phyloP scores from a whole-genome alignment of 1,140 invertebrate genomes.

The Bradysia coprophila region DNA sequence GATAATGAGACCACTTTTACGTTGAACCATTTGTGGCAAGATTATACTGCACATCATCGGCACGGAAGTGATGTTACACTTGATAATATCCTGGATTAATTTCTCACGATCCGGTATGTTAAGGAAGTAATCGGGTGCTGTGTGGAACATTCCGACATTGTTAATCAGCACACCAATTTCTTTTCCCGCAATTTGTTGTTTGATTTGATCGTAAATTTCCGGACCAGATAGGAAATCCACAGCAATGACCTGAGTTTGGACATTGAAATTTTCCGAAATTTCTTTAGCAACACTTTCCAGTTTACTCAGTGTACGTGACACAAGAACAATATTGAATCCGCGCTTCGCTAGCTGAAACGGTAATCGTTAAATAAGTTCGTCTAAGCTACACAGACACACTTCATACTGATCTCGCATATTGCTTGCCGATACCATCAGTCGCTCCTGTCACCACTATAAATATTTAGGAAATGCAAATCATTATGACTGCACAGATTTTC shows the following conservation, averaged over 20 bases:
- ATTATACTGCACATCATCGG: constrained; percentile 68
- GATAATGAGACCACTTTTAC: constrained; percentile 70
- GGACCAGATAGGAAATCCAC: constrained; percentile 63
- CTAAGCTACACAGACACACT: too few species aligned
- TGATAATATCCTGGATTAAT: constrained; percentile 38
- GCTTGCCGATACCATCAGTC: too few species aligned
- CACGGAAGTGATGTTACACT: constrained; percentile 51
- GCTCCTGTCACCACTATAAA: too few species aligned
- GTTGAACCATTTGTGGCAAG: constrained; percentile 74
- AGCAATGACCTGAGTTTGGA: constrained; percentile 63
- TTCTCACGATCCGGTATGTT: constrained; percentile 39
- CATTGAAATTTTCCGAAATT: constrained; percentile 58
- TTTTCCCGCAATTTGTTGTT: constrained; percentile 49
- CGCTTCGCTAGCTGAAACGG: constrained; percentile 61
- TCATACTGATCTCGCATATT: too few species aligned
- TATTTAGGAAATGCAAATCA: too few species aligned
- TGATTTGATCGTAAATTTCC: constrained; percentile 57
- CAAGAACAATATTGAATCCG: constrained; percentile 72
- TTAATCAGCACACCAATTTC: constrained; percentile 91
- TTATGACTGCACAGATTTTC: too few species aligned
- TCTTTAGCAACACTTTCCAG: constrained; percentile 61
- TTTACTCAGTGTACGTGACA: constrained; percentile 71
- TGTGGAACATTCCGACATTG: too few species aligned
- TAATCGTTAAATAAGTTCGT: too few species aligned
- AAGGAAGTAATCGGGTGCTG: constrained; percentile 69